A percentile compares a stretch with the other conserved stretches of the same genome.
phyloP scores from a whole-genome alignment of 1,140 invertebrate species.

The Neodiprion virginianus region DNA sequence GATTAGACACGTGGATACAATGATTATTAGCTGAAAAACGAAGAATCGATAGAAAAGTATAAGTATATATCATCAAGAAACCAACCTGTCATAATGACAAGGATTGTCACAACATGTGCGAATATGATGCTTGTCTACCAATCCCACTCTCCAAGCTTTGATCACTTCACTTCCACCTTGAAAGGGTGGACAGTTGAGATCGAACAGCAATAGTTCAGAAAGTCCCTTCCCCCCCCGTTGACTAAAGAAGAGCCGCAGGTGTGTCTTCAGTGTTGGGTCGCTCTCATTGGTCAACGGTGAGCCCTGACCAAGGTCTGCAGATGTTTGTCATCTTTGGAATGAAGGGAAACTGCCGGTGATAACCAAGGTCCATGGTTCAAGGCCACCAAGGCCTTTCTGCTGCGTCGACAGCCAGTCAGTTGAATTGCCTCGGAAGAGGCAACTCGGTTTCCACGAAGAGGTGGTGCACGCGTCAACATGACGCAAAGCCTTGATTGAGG shows the following conservation, averaged over 20 bases:
- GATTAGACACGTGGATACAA: slow-evolving; percentile 17
- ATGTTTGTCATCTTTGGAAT: no score
- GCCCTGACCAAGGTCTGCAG: no score
- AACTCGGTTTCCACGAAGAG: neutral
- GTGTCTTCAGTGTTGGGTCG: no score
- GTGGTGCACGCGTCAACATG: neutral
- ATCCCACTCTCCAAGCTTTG: neutral
- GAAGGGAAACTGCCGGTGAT: no score
- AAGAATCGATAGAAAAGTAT: slow-evolving; percentile 36
- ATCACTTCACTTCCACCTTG: slow-evolving; percentile 2
- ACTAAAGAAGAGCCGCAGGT: no score
- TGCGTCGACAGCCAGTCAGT: neutral
- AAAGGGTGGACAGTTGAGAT: neutral
- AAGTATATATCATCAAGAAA: slow-evolving; percentile 38
- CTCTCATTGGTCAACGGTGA: no score
- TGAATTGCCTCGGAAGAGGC: neutral
- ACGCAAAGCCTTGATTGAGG: neutral
- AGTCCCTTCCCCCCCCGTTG: no score
- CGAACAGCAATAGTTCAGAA: neutral
- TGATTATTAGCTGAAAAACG: slow-evolving; percentile 32
- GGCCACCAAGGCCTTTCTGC: neutral
- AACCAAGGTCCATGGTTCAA: neutral
- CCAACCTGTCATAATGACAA: slow-evolving; percentile 44
- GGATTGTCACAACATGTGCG: slow-evolving; percentile 39
- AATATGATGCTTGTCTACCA: neutral